A percentile compares a stretch with the other conserved stretches of the same genome.
Evolutionary conservation across 2,113 vertebrate genomes (phyloP).

Genomic region (Shinisaurus crocodilurus): DNA sequence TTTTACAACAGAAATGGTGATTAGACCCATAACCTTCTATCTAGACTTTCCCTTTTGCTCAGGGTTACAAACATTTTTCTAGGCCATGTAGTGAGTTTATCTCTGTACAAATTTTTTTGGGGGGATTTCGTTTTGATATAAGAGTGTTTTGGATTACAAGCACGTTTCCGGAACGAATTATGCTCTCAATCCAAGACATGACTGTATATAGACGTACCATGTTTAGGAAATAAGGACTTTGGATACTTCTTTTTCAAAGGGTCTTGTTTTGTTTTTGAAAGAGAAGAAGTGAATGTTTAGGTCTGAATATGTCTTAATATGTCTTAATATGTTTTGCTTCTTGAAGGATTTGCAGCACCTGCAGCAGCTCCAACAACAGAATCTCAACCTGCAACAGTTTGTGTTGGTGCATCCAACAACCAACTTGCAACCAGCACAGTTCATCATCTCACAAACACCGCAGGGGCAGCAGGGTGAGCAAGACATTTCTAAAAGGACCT

Average conservation of each 20-base stretch:
- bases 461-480: constrained; percentile 94
- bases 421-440: constrained; percentile 93
- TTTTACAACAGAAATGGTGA: constrained; percentile 14
- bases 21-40: neutral
- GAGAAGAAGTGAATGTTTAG: constrained; percentile 12
- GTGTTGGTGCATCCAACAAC: constrained; percentile 96
- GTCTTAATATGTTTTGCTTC: constrained; percentile 58
- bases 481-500: constrained; percentile 22
- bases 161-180: too few species aligned
- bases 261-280: constrained; percentile 10
- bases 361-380: constrained; percentile 95
- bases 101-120: too few species aligned
- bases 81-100: constrained; percentile 16
- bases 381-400: constrained; percentile 96
- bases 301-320: constrained; percentile 57
- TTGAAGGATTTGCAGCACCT: constrained; percentile 85
- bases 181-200: too few species aligned
- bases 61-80: constrained; percentile 16
- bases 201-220: neutral
- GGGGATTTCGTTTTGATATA: too few species aligned
- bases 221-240: constrained; percentile 22
- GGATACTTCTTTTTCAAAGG: constrained; percentile 11
- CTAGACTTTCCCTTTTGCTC: neutral
- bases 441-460: constrained; percentile 98
- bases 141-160: too few species aligned